A percentile compares a stretch with the other conserved stretches of the same genome.
Evolutionary conservation across 2,113 vertebrate species (phyloP).

Genomic region (Okapia johnstoni): DNA sequence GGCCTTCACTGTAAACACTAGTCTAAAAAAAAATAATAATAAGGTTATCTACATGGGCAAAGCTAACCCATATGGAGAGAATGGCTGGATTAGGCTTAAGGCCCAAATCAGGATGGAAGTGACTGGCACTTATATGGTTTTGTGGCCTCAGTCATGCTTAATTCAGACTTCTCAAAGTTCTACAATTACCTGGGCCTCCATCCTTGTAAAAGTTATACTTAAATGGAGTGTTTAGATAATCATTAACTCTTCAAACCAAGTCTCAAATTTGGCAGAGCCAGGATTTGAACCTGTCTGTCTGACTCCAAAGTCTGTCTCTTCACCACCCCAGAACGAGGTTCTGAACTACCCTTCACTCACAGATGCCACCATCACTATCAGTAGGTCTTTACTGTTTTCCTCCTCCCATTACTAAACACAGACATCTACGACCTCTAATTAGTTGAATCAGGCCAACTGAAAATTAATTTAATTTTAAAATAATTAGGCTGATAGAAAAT

Average conservation of each 20-base stretch:
- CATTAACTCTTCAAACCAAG: slow-evolving; percentile 18
- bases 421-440: neutral
- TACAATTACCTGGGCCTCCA: neutral
- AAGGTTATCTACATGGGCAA: neutral
- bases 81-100: neutral
- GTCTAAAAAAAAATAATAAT: neutral
- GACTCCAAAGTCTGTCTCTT: neutral
- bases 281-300: neutral
- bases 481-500: neutral
- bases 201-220: neutral
- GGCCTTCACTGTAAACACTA: neutral
- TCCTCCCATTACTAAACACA: neutral
- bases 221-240: neutral
- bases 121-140: neutral
- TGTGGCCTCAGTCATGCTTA: neutral
- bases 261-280: neutral
- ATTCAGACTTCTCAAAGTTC: neutral
- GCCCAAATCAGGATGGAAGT: neutral
- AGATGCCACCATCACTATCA: neutral
- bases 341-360: neutral
- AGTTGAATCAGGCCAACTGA: neutral
- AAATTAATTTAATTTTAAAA: neutral
- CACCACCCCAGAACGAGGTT: neutral
- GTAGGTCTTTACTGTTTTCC: neutral
- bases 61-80: neutral